These are phyloP conservation scores for Paralichthys olivaceus DNA, from an alignment of 2,113 vertebrate species.

Conservation along the genomic window DNA sequence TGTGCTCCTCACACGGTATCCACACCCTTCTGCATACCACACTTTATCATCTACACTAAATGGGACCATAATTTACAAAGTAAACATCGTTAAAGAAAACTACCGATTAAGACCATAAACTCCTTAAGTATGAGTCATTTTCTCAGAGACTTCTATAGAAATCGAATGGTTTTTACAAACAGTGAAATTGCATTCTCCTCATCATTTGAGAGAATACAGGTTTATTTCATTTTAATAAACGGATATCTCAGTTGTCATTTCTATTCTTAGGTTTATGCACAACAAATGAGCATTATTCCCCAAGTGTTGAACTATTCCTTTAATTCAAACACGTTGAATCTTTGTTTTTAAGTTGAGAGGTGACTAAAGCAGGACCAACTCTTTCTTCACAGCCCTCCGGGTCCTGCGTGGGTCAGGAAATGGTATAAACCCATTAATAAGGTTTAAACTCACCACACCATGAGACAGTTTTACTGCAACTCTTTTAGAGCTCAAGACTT, in stretches of 20 bases:
- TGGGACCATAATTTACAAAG: too few species aligned
- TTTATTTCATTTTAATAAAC: background rate
- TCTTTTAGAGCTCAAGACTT: background rate
- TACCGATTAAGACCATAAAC: too few species aligned
- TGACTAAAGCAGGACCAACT: constrained; percentile 1
- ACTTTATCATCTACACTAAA: too few species aligned
- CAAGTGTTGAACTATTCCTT: background rate
- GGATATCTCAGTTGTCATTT: too few species aligned
- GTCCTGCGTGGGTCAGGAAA: background rate
- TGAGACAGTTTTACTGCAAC: constrained; percentile 28
- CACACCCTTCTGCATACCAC: too few species aligned
- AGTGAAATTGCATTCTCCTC: too few species aligned
- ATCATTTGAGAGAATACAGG: too few species aligned
- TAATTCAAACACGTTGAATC: background rate
- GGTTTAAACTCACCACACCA: constrained; percentile 11
- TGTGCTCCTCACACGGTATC: too few species aligned
- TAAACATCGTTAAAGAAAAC: too few species aligned
- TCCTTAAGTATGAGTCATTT: too few species aligned
- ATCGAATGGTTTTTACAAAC: too few species aligned
- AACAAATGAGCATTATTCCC: background rate
- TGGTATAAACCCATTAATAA: constrained; percentile 9
- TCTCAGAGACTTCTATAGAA: background rate
- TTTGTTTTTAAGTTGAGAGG: constrained; percentile 4
- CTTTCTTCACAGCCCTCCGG: background rate
- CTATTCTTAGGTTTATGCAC: background rate